These are phyloP conservation scores for Pteropus rufus DNA, from an alignment of 2,797 vertebrate species.

Conservation along the genomic window DNA sequence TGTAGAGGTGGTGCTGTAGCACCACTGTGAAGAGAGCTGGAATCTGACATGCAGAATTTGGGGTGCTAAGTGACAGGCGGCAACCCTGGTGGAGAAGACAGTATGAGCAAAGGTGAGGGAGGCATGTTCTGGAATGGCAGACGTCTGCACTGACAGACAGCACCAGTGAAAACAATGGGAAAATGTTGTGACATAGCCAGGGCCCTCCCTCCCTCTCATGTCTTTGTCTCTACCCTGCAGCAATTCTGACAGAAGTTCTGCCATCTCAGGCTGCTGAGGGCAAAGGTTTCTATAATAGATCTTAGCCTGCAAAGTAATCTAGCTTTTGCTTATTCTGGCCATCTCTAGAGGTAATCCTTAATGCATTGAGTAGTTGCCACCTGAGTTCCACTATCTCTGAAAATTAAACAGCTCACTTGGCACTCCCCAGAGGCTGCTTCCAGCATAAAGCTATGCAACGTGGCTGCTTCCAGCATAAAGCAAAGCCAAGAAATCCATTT, in stretches of 20 bases:
- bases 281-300: neutral
- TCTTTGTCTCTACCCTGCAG: neutral
- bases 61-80: neutral
- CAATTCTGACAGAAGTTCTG: neutral
- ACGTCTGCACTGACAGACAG: neutral
- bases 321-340: neutral
- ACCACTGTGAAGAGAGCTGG: neutral
- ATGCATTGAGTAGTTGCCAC: too few relatives aligned
- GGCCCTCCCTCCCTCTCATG: fast-evolving
- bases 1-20: neutral
- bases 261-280: neutral
- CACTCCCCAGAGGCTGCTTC: neutral
- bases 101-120: neutral
- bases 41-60: neutral
- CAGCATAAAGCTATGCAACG: neutral
- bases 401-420: neutral
- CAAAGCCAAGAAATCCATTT: neutral
- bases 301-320: neutral
- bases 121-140: neutral
- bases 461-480: neutral
- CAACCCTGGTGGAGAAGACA: neutral
- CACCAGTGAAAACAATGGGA: neutral
- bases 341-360: neutral
- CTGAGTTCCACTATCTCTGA: neutral
- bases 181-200: neutral